A percentile compares a stretch with the other conserved stretches of the same genome.
Evolutionary conservation across 2,113 vertebrate genomes (phyloP).

Genomic region (Thamnophis sirtalis): DNA sequence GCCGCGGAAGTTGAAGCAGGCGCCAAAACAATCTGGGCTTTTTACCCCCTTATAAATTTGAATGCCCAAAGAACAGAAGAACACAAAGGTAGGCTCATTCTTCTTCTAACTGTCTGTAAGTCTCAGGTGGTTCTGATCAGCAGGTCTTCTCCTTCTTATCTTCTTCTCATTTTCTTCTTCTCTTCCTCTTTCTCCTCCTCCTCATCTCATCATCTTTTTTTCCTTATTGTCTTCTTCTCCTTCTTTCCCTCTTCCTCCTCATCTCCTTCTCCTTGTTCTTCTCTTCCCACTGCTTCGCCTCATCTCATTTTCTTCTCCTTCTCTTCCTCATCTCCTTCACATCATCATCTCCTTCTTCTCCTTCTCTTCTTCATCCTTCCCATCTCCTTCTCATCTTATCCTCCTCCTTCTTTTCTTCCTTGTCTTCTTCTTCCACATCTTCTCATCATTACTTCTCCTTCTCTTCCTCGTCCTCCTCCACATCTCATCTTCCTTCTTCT

Average conservation of each 20-base stretch:
- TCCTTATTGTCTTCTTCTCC: background rate
- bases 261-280: too few relatives aligned
- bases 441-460: too few relatives aligned
- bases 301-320: too few relatives aligned
- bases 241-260: too few relatives aligned
- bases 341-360: too few relatives aligned
- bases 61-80: slow-evolving; percentile 42
- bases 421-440: background rate
- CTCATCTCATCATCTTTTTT: background rate
- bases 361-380: too few relatives aligned
- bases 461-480: too few relatives aligned
- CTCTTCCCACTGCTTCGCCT: background rate
- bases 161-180: background rate
- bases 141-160: background rate
- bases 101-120: background rate
- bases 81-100: background rate
- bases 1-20: slow-evolving; percentile 55
- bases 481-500: background rate
- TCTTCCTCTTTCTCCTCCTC: background rate
- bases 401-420: background rate
- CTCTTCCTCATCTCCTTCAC: background rate
- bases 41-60: slow-evolving; percentile 63
- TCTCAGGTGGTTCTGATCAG: background rate
- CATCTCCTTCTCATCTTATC: background rate
- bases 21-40: slow-evolving; percentile 62